Evolutionary conservation across 1,140 invertebrate genomes (phyloP).

Genomic region (Lanistes nyassanus): DNA sequence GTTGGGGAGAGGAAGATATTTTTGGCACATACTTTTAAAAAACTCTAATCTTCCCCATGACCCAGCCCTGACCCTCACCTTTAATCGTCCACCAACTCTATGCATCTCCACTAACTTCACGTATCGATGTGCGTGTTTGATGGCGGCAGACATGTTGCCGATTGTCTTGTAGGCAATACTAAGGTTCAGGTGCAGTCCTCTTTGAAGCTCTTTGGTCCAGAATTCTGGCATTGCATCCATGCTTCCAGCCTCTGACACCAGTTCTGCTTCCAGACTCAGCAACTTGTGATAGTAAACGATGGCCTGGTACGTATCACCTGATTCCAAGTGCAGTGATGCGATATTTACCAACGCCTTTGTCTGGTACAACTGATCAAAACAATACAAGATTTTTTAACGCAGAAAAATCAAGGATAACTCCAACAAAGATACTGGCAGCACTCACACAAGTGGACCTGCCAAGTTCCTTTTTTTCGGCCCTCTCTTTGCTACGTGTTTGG

Average conservation of each 20-base stretch:
- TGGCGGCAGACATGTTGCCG: slow-evolving; percentile 55
- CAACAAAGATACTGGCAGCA: too few species aligned
- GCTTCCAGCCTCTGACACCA: slow-evolving; percentile 42
- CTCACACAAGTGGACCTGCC: background rate
- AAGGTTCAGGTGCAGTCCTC: slow-evolving; percentile 61
- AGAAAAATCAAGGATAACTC: background rate
- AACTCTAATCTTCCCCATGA: too few species aligned
- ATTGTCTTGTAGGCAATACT: slow-evolving; percentile 64
- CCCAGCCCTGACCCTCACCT: slow-evolving; percentile 1
- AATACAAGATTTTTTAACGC: background rate
- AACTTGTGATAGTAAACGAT: slow-evolving; percentile 62
- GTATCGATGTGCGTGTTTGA: slow-evolving; percentile 50
- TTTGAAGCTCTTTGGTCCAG: slow-evolving; percentile 61
- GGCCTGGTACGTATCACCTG: slow-evolving; percentile 56
- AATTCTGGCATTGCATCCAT: slow-evolving; percentile 50
- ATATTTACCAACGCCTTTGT: slow-evolving; percentile 62
- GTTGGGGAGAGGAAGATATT: too few species aligned
- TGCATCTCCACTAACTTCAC: slow-evolving; percentile 46
- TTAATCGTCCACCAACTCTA: slow-evolving; percentile 29
- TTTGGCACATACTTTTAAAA: too few species aligned
- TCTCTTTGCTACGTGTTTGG: too few species aligned
- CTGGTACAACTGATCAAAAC: slow-evolving; percentile 47
- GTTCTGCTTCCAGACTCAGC: slow-evolving; percentile 54
- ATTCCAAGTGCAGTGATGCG: slow-evolving; percentile 58
- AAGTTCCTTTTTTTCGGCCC: too few species aligned